Evolutionary conservation across 2,113 vertebrate species (phyloP).

Genomic region (Spilogale gracilis): DNA sequence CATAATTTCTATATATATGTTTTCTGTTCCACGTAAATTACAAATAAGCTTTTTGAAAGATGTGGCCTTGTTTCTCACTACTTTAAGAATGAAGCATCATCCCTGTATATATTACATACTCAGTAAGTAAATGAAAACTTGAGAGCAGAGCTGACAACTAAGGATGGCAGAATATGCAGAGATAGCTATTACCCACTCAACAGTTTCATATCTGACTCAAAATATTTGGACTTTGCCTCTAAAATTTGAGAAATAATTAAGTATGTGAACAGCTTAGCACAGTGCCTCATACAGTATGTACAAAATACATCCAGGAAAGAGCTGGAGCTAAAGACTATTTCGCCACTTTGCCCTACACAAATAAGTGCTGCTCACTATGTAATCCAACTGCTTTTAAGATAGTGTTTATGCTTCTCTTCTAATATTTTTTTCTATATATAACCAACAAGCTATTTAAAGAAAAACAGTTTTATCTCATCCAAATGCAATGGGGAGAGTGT

Average conservation of each 20-base stretch:
- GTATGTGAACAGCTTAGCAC: neutral
- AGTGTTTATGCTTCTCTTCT: neutral
- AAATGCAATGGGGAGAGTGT: constrained; percentile 61
- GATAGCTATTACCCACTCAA: neutral
- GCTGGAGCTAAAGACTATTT: neutral
- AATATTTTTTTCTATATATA: neutral
- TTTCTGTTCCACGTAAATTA: constrained; percentile 45
- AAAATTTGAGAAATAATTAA: constrained; percentile 23
- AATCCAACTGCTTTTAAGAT: constrained; percentile 4
- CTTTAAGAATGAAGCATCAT: neutral
- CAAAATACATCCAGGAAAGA: neutral
- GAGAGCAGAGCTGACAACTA: neutral
- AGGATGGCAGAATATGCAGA: neutral
- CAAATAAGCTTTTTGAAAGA: constrained; percentile 49
- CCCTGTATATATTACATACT: neutral
- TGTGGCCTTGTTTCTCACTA: constrained; percentile 14
- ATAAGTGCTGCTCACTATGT: neutral
- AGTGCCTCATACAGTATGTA: neutral
- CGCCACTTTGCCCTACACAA: neutral
- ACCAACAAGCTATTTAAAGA: constrained; percentile 28
- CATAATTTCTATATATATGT: neutral
- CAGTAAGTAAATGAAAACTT: constrained; percentile 35
- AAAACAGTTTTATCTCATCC: constrained; percentile 54
- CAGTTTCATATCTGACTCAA: neutral
- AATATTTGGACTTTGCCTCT: neutral